Percentiles rank a stretch among this genome's conserved stretches.
Conservation (phyloP, 1,140 invertebrate species). For the Eriosoma lanigerum region DNA sequence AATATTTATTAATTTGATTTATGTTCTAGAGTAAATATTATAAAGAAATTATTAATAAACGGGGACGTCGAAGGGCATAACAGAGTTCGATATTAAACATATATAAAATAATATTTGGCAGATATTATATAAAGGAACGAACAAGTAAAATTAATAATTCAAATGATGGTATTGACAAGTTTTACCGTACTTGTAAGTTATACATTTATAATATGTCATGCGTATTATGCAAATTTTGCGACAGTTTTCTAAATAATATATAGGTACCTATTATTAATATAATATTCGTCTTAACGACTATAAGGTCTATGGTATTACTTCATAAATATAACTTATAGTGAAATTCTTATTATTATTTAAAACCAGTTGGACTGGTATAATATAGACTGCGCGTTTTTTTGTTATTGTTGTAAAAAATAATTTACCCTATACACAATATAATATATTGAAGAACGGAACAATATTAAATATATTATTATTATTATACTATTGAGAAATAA, state of each 20-base stretch:
- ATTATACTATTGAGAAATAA: too few relatives aligned
- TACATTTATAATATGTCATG: not conserved
- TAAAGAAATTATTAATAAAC: too few relatives aligned
- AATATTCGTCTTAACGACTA: not conserved
- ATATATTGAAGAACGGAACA: not conserved
- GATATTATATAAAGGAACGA: not conserved
- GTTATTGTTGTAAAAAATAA: conserved; percentile 13
- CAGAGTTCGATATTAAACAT: too few relatives aligned
- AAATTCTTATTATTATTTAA: too few relatives aligned
- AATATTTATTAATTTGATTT: too few relatives aligned
- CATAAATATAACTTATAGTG: too few relatives aligned
- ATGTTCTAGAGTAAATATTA: too few relatives aligned
- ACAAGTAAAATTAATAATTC: conserved; percentile 7
- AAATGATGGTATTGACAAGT: not conserved
- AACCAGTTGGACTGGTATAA: not conserved
- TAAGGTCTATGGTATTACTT: not conserved
- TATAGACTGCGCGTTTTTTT: not conserved
- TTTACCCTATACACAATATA: not conserved
- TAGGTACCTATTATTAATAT: not conserved
- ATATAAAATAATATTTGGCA: too few relatives aligned
- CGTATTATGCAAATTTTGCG: not conserved
- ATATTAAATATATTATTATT: too few relatives aligned
- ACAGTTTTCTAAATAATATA: not conserved
- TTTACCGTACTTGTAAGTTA: too few relatives aligned
- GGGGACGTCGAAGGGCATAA: too few relatives aligned